These are phyloP conservation scores for Leptopilina drosophilae DNA, from an alignment of 2,888 invertebrate genomes.

Conservation along the genomic window DNA sequence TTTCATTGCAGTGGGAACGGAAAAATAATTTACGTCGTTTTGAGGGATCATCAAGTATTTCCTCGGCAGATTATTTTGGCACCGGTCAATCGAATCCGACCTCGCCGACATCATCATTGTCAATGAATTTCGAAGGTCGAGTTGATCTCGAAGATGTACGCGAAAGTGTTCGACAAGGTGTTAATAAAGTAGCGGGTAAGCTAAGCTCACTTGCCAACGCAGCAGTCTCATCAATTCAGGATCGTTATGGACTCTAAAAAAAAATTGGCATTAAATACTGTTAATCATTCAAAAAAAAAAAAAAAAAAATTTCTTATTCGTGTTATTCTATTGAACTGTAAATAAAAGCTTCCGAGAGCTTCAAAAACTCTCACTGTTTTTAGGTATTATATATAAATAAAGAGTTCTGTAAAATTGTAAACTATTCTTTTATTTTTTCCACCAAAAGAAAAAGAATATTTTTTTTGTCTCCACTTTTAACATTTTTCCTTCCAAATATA, in stretches of 20 bases:
- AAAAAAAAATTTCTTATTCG: conserved; percentile 61
- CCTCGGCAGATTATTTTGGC: conserved; percentile 97
- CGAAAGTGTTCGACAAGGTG: conserved; percentile 97
- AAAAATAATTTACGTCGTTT: conserved; percentile 84
- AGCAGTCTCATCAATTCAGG: conserved; percentile 95
- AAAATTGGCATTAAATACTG: conserved; percentile 58
- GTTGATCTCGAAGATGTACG: conserved; percentile 95
- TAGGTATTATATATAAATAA: conserved; percentile 14
- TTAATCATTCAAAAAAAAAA: conserved; percentile 62
- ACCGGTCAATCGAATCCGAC: conserved; percentile 76
- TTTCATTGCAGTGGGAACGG: conserved; percentile 77
- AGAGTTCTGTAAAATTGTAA: conserved; percentile 28
- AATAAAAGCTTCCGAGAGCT: conserved; percentile 69
- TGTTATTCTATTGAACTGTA: conserved; percentile 68
- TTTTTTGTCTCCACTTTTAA: too few relatives aligned
- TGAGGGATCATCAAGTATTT: conserved; percentile 96
- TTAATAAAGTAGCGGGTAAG: conserved; percentile 98
- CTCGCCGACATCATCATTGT: conserved; percentile 69
- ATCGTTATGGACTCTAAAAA: conserved; percentile 73
- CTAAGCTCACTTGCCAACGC: conserved; percentile 96
- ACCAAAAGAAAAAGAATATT: too few relatives aligned
- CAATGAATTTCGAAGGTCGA: conserved; percentile 67
- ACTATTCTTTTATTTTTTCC: conserved; percentile 3
- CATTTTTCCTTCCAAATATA: too few relatives aligned
- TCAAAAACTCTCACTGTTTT: conserved; percentile 11